Evolutionary conservation across 2,797 vertebrate species (phyloP).

Genomic region (Cryptoblepharus egeriae): DNA sequence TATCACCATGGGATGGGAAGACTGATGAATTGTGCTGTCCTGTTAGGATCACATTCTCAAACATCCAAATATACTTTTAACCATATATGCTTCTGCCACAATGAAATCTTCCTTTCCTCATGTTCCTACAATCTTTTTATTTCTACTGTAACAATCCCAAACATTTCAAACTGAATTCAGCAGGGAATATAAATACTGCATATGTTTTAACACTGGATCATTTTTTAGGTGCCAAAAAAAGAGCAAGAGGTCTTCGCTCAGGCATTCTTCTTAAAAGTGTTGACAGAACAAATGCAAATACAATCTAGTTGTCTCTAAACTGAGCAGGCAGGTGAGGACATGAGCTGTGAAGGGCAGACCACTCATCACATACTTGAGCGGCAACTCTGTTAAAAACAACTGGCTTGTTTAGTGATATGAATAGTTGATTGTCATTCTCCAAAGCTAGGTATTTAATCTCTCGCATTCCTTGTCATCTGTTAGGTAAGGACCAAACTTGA

Average conservation of each 20-base stretch:
- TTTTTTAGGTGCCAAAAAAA: neutral
- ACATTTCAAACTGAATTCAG: neutral
- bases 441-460: neutral
- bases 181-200: neutral
- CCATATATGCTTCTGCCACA: neutral
- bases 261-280: neutral
- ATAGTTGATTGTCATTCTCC: neutral
- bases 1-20: too few relatives aligned
- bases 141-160: neutral
- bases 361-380: neutral
- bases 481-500: neutral
- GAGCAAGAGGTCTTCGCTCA: neutral
- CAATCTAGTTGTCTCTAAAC: neutral
- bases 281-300: slow-evolving; percentile 1
- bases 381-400: slow-evolving; percentile 8
- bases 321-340: neutral
- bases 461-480: neutral
- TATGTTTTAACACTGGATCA: neutral
- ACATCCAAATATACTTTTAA: neutral
- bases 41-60: too few relatives aligned
- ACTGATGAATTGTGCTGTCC: too few relatives aligned
- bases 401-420: neutral
- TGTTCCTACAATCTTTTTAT: neutral
- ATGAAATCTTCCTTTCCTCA: neutral
- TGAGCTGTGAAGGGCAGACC: slow-evolving; percentile 19